phyloP scores from a whole-genome alignment of 2,113 vertebrate species.

The Carassius carassius region DNA sequence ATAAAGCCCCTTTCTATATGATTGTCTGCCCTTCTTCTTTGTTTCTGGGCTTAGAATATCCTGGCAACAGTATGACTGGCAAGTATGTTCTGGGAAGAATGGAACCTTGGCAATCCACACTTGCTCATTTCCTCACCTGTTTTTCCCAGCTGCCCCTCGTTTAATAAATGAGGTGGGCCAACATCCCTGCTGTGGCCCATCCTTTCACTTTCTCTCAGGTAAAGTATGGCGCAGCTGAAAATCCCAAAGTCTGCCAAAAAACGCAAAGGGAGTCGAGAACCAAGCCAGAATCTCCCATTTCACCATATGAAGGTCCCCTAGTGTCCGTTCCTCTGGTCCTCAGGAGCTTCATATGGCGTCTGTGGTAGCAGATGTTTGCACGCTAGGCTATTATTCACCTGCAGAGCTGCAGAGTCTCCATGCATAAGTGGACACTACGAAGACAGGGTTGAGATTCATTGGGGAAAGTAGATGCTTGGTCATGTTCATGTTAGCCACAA shows the following conservation, averaged over 20 bases:
- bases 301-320: constrained; percentile 19
- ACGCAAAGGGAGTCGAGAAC: neutral
- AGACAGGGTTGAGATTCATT: neutral
- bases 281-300: neutral
- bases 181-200: neutral
- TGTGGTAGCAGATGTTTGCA: constrained; percentile 45
- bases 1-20: constrained; percentile 13
- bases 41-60: neutral
- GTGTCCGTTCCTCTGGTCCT: constrained; percentile 4
- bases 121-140: constrained; percentile 13
- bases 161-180: constrained; percentile 25
- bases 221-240: neutral
- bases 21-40: neutral
- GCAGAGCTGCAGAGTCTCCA: neutral
- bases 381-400: neutral
- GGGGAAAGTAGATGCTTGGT: neutral
- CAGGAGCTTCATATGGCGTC: constrained; percentile 41
- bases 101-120: neutral
- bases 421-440: neutral
- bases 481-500: neutral
- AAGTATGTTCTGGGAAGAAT: neutral
- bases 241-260: constrained; percentile 12
- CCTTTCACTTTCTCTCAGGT: constrained; percentile 8
- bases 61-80: neutral
- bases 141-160: constrained; percentile 36